phyloP scores from a whole-genome alignment of 2,888 invertebrate species.

The Euclidia mi region DNA sequence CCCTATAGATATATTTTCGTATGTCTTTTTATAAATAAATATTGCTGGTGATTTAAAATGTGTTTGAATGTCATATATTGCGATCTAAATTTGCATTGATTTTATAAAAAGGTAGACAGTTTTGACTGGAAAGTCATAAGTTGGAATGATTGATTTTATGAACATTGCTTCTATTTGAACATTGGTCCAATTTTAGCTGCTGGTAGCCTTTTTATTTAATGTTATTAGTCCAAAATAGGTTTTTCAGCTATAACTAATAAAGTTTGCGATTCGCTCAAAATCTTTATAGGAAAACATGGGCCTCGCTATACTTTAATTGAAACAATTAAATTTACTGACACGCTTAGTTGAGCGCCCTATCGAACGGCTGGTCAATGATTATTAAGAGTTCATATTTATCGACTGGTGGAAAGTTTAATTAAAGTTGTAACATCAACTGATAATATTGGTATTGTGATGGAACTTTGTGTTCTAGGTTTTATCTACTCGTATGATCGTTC shows the following conservation, averaged over 20 bases:
- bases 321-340: conserved; percentile 44
- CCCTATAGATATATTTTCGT: no score
- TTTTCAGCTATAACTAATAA: conserved; percentile 8
- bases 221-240: neutral
- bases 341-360: conserved; percentile 13
- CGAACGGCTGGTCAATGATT: conserved; percentile 21
- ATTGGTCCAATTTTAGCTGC: neutral
- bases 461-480: no score
- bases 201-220: no score
- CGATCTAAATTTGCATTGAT: no score
- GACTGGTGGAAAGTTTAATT: conserved; percentile 2
- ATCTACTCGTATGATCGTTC: no score
- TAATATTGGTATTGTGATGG: neutral
- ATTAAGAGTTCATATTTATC: conserved; percentile 32
- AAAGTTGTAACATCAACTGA: neutral
- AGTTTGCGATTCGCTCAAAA: conserved; percentile 11
- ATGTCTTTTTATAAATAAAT: no score
- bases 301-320: conserved; percentile 48
- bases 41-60: no score
- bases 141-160: no score
- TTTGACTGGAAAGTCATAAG: no score
- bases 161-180: no score
- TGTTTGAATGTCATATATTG: no score
- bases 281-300: conserved; percentile 18
- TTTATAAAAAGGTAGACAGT: no score